Evolutionary conservation across 2,113 vertebrate genomes (phyloP), one percentile per base, ranked within the genome.

Genomic region (Mus spicilegus): DNA sequence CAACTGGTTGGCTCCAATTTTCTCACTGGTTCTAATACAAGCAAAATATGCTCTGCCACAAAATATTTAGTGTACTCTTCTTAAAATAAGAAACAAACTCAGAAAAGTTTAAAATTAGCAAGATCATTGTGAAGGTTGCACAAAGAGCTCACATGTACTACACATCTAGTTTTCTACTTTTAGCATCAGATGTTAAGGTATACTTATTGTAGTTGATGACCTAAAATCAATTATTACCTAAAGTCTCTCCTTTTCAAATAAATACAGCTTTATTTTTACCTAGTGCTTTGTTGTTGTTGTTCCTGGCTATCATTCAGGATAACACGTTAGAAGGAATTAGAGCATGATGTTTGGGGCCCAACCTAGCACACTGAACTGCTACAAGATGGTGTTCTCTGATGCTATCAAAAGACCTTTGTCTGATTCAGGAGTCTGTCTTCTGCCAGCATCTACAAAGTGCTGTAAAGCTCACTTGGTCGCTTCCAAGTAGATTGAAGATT

Each of bases 181-280:
- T 73, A 69, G 58, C 12, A 36, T 77, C 14, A 86, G 69, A 42
- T 24, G 19, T 81, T 73, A 54, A 6, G 49, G 22, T 46, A 86
- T 8, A n/a, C 7, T 90, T 87, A 1, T 46, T 2, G 80, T 36
- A 92, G 70, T 49, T 86, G 81, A 95, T 93, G n/a, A 91, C 63
- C 84, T 77, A 76, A 73, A 69, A 81, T 19, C 26, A 39, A 17
- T 72, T 22, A 33, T 84, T 86, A 78, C 67, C 1, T 39, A 19
- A 93, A 91, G 20, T 42, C 63, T 24, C 33, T 51, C 22, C 16
- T 26, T 69, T 69, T 58, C 26, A 77, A 67, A 63, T 63, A 87
- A 67, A 93, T 36, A 78, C 80, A 72, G n/a, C 36, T 17, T 84
- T 87, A 56, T 69, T 94, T 94, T 96, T 84, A 81, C 58, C 82